Base-by-base conservation (phyloP, 2,888 invertebrate genomes). In the Nudaria mundana region DNA sequence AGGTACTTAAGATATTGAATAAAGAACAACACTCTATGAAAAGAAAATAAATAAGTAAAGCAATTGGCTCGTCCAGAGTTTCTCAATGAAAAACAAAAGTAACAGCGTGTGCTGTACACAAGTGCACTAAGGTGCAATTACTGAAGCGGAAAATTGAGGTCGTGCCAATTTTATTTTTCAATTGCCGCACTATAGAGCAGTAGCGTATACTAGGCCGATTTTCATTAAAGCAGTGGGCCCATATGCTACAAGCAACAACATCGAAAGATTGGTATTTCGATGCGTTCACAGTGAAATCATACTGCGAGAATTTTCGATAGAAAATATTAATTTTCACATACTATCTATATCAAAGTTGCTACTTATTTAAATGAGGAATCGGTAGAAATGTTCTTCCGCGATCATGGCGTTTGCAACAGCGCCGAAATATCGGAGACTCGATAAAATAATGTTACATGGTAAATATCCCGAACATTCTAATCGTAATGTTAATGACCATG, bases 101-200 rank as follows among this genome's bases (percentile, higher is more conserved):
- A 60, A 42, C 38, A 37, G 37, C 48, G 49, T 63, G 57, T 60
- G 60, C 34, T 43, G 61, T 59, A 66, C 69, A 71, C 73, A 74
- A 67, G 62, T 71, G 72, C 63, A 63, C 64, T 66, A 63, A 72
- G 77, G 75, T 76, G 79, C 74, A 71, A 76, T 76, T 75, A 78
- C 76, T 71, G 77, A 73, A 57, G 69, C 76, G 71, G 71, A 73
- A 81, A 82, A 83, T 79, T 77, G 81, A 81, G 71, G 66, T 72
- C 71, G 72, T 77, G 81, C 82, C 82, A 81, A 77, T 81, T 78
- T 73, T 76, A 74, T 78, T 82, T 77, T 80, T 77, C 79, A 77
- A 77, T 81, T 74, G 64, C 55, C 53, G 44, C 49, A 42, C 37
- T 40, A 40, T 44, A 31, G 38, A 53, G 48, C 42, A 56, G 44